Conservation (phyloP, 2,113 vertebrate species). For the Mionectes macconnelli region DNA sequence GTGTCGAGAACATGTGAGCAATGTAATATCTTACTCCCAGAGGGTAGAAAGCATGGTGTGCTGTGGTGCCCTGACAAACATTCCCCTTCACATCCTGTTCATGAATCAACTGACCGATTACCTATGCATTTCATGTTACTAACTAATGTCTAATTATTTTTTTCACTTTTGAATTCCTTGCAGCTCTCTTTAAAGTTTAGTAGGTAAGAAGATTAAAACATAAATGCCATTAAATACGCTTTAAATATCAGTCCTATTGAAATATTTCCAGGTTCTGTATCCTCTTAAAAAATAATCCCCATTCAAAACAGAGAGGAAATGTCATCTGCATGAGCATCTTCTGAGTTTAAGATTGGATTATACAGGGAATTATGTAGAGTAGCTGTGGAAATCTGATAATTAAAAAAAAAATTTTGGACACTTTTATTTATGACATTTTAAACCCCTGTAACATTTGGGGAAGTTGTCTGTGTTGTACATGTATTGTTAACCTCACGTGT, state of each 20-base stretch:
- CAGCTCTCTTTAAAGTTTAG: conserved; percentile 71
- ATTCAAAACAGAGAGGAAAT: conserved; percentile 76
- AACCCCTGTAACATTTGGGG: conserved; percentile 13
- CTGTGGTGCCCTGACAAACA: background rate
- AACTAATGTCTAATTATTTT: conserved; percentile 59
- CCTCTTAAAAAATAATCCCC: conserved; percentile 79
- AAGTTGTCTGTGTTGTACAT: conserved; percentile 26
- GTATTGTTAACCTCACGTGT: background rate
- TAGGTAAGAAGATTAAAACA: conserved; percentile 81
- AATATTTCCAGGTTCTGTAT: conserved; percentile 76
- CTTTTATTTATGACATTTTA: conserved; percentile 69
- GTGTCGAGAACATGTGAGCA: background rate
- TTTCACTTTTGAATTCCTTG: conserved; percentile 66
- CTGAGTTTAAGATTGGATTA: conserved; percentile 76
- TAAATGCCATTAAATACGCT: conserved; percentile 80
- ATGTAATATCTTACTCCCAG: background rate
- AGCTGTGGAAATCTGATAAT: conserved; percentile 75
- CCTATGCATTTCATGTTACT: conserved; percentile 28
- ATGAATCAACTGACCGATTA: background rate
- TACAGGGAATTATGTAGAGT: conserved; percentile 70
- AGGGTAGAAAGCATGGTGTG: background rate
- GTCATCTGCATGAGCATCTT: conserved; percentile 72
- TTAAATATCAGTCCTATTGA: conserved; percentile 77
- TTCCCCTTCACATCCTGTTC: background rate
- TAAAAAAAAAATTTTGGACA: conserved; percentile 57